Evolutionary conservation across 2,888 invertebrate genomes (phyloP).

Genomic region (Masnerella sp.): DNA sequence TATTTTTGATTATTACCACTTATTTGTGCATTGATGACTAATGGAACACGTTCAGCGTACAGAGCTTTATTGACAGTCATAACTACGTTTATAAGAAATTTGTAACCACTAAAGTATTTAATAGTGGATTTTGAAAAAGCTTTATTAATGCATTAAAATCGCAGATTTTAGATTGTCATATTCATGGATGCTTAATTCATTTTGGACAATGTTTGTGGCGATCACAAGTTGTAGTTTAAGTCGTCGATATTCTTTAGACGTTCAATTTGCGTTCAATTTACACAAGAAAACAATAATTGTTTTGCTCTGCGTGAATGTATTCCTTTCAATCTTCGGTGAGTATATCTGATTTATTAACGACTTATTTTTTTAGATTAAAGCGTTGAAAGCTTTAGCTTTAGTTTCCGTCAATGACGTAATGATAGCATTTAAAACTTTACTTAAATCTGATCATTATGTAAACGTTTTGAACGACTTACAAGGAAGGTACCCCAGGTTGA

Average conservation of each 20-base stretch:
- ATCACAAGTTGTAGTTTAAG: not conserved
- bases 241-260: not conserved
- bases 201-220: conserved; percentile 10
- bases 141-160: not conserved
- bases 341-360: not conserved
- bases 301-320: not conserved
- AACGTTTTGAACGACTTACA: not conserved
- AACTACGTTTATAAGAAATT: not conserved
- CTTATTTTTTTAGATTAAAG: not conserved
- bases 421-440: not conserved
- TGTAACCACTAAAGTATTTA: not conserved
- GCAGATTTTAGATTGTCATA: not conserved
- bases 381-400: not conserved
- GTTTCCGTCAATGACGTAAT: not conserved
- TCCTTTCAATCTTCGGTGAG: too few relatives aligned
- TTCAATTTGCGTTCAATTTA: not conserved
- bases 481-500: too few relatives aligned
- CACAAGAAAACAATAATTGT: too few relatives aligned
- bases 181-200: conserved; percentile 9
- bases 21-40: too few relatives aligned
- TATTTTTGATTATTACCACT: not conserved
- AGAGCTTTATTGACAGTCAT: too few relatives aligned
- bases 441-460: not conserved
- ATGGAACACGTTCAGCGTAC: too few relatives aligned
- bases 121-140: conserved; percentile 4